Conservation (phyloP, 2,888 invertebrate species). For the Globia sparganii region DNA sequence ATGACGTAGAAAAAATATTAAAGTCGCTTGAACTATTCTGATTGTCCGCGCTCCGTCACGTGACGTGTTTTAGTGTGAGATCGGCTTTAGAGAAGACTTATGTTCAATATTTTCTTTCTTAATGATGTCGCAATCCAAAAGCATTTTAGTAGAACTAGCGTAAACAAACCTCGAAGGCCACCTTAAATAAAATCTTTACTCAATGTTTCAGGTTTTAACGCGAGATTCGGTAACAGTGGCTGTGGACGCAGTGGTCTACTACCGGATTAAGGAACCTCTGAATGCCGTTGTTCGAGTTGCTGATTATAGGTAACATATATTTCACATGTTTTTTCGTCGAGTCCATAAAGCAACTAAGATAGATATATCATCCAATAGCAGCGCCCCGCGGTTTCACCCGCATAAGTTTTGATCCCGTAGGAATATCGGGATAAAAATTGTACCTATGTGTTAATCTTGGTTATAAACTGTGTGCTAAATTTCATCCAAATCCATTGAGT, state of each 20-base stretch:
- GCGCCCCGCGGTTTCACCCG: no score
- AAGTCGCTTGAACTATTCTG: neutral
- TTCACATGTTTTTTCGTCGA: neutral
- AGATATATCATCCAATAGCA: neutral
- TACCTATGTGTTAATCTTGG: no score
- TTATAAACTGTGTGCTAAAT: no score
- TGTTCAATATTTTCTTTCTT: no score
- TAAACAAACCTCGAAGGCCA: neutral
- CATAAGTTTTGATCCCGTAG: no score
- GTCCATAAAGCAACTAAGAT: neutral
- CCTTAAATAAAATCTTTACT: neutral
- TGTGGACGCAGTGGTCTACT: slow-evolving; percentile 97
- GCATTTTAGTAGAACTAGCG: neutral
- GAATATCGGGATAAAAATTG: no score
- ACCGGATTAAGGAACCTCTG: slow-evolving; percentile 94
- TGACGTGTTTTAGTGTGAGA: neutral
- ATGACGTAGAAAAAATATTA: neutral
- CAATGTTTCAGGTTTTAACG: slow-evolving; percentile 93
- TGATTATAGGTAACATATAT: slow-evolving; percentile 91
- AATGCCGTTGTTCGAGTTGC: slow-evolving; percentile 94
- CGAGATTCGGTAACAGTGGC: slow-evolving; percentile 98
- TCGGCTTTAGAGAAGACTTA: no score
- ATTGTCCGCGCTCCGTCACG: neutral
- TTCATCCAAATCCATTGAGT: no score
- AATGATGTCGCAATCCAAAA: neutral